Evolutionary conservation across 2,888 invertebrate species (phyloP).

Genomic region (Pseudeuparius sepicola): DNA sequence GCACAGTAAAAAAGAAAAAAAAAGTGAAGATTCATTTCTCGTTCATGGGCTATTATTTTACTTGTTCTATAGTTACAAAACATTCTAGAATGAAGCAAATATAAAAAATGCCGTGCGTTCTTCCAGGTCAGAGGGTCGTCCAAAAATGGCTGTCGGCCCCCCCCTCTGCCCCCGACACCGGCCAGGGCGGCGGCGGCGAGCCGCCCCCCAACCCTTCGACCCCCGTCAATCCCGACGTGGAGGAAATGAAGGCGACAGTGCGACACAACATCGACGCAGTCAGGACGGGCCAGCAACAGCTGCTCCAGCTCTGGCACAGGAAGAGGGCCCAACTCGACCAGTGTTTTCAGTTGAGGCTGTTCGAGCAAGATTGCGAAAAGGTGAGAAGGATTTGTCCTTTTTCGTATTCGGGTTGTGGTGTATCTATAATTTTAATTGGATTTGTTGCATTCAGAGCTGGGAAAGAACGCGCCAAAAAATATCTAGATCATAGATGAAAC

Average conservation of each 20-base stretch:
- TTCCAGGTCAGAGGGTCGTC: slow-evolving; percentile 57
- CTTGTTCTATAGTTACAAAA: too few species aligned
- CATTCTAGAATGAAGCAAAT: too few species aligned
- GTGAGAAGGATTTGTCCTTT: slow-evolving; percentile 36
- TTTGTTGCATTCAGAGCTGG: too few species aligned
- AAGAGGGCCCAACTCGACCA: slow-evolving; percentile 92
- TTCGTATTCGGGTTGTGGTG: too few species aligned
- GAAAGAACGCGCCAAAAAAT: too few species aligned
- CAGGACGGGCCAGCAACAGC: slow-evolving; percentile 81
- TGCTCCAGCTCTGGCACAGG: slow-evolving; percentile 89
- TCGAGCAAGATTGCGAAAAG: slow-evolving; percentile 97
- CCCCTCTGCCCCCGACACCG: slow-evolving; percentile 43
- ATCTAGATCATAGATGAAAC: too few species aligned
- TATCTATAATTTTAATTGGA: too few species aligned
- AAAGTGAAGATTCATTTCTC: too few species aligned
- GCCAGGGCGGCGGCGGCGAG: slow-evolving; percentile 47
- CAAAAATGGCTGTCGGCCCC: too few species aligned
- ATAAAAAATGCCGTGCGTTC: too few species aligned
- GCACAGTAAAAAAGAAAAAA: too few species aligned
- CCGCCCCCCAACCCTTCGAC: slow-evolving; percentile 65
- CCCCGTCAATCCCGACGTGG: slow-evolving; percentile 50
- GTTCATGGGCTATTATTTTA: too few species aligned
- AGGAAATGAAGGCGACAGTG: slow-evolving; percentile 55
- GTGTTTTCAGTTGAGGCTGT: slow-evolving; percentile 88
- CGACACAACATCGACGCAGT: slow-evolving; percentile 78